Evolutionary conservation across 2,797 vertebrate genomes (phyloP), one percentile per base, ranked within the genome.

Genomic region (Vultur gryphus): DNA sequence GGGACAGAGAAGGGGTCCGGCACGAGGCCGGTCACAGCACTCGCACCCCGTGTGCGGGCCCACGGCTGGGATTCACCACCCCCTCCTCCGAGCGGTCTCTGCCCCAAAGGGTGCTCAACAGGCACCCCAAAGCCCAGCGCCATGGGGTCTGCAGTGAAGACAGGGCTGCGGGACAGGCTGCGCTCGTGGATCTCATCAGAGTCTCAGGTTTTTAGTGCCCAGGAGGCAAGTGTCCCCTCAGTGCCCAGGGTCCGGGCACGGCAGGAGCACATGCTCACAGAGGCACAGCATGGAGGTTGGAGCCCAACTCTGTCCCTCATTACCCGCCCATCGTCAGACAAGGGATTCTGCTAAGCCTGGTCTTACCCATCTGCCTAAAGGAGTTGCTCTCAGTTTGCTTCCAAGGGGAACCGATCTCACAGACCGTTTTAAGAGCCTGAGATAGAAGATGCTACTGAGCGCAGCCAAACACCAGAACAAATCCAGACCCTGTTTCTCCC

Each of bases 11-110:
- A 59, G 19, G 41, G 20, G 43, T 37, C 51, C 17, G 2, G 52
- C n/a, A 24, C 0, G 3, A 70, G 64, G 49, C 26, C 1, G 2
- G 59, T 23, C 41, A 16, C 77, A 52, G 69, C 59, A 44, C 46
- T 37, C 3, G 0, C 55, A 28, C 35, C 28, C 29, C 2, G 2
- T 2, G 6, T 3, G 2, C n/a, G 3, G 3, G 43, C 37, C 65
- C 33, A 5, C 2, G 23, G 62, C 57, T 24, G 16, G 59, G 21
- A 54, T 11, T 25, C 46, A 12, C 4, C 52, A 15, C 33, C 7
- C 46, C 19, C n/a, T 58, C 29, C 51, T 51, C 70, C 6, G 8
- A 49, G 51, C 1, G 1, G 6, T 9, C 75, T 51, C 59, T 26
- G 66, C 55, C 83, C 39, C 18, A 4, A 20, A 3, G 24, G 20